Base-by-base conservation (phyloP, 2,888 invertebrate species). In the Phorcus lineatus region DNA sequence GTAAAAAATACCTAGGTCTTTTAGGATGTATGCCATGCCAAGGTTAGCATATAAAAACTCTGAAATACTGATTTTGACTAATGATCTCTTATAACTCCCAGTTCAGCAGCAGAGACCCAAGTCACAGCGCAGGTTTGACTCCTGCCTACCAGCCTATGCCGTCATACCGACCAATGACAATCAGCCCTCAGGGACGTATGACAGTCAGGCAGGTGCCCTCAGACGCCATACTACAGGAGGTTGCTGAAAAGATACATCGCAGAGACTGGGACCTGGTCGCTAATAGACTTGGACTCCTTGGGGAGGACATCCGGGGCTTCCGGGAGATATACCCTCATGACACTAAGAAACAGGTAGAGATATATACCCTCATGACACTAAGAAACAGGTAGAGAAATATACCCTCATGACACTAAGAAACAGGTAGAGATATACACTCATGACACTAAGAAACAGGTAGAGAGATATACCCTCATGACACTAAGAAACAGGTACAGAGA, bases 251-350 rank as follows among this genome's bases (percentile, higher is more conserved):
- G 77, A 88, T 91, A 19, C 83, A 88, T 81, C 86, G 80, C 77
- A 83, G 88, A 74, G 91, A 91, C 83, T 89, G 90, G 90, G 85
- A 86, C 19, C 80, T 88, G 19, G 83, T 90, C 24, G 91, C 88
- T 28, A 91, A 91, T 80, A 87, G 86, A 74, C 87, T 91, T 16
- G 90, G 89, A 0, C 88, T 91, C 76, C 84, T 88, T 22, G 67
- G 80, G 28, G 86, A 89, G 19, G 91, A 90, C 78, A 86, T 89
- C 52, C 85, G 89, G 13, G 86, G 86, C 53, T 86, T 90, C 76
- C 84, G 85, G 70, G 67, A 75, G 22, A 83, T 84, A 17, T 86
- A 88, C 77, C 84, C 87, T 11, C 83, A 82, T 70, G 86, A 82
- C 70, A 77, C 86, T 16, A 83, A 84, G 62, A 85, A 87, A 70